Evolutionary conservation across 2,113 vertebrate species (phyloP).

Genomic region (Campylomormyrus numenius): DNA sequence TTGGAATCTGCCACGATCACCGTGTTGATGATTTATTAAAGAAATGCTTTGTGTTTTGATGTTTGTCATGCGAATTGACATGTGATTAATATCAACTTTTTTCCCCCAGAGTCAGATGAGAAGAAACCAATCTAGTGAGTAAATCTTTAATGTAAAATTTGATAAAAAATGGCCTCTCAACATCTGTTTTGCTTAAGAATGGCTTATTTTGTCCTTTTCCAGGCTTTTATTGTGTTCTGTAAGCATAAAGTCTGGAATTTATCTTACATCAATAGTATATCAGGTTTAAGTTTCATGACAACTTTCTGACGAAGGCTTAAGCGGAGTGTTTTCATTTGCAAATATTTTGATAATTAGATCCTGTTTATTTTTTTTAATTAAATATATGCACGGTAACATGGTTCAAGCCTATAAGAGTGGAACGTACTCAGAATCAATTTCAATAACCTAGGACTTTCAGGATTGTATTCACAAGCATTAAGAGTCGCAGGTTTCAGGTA

Average conservation of each 20-base stretch:
- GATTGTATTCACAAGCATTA: constrained; percentile 34
- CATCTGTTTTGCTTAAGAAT: neutral
- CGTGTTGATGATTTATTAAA: neutral
- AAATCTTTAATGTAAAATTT: constrained; percentile 33
- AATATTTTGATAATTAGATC: neutral
- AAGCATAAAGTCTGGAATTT: neutral
- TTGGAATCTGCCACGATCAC: neutral
- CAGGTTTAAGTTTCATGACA: neutral
- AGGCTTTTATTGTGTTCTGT: neutral
- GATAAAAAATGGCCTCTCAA: neutral
- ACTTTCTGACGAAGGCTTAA: neutral
- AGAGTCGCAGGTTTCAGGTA: constrained; percentile 48
- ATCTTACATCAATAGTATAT: neutral
- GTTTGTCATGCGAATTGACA: constrained; percentile 14
- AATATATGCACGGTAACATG: neutral
- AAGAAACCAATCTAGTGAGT: constrained; percentile 93
- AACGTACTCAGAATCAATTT: constrained; percentile 50
- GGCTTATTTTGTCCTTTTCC: neutral
- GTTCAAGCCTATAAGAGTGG: neutral
- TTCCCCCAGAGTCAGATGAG: constrained; percentile 77
- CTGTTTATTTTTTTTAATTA: neutral
- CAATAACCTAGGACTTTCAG: constrained; percentile 49
- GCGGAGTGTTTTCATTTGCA: neutral
- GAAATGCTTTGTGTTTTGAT: constrained; percentile 24
- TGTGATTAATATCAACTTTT: constrained; percentile 42